Evolutionary conservation across 2,888 invertebrate genomes (phyloP), one percentile per base, ranked within the genome.

Genomic region (Platynereis dumerilii): DNA sequence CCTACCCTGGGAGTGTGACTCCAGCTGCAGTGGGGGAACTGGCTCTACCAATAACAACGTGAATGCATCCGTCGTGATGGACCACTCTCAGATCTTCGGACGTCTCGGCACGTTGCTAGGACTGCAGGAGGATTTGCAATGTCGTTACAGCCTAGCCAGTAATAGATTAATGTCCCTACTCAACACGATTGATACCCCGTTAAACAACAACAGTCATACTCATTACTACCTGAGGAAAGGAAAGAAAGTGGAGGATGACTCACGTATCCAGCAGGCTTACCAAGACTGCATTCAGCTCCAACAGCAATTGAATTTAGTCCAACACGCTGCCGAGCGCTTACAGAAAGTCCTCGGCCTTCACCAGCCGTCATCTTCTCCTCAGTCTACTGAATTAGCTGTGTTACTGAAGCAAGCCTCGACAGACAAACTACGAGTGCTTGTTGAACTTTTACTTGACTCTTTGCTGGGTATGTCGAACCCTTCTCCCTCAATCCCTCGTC

Each of bases 281-380:
- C 86, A 87, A 88, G 94, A 94, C 85, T 94, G 94, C 78, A 89
- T 93, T 75, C 91, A 91, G 74, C 88, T 94, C 58, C 96, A 96
- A 84, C 91, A 92, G 71, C 95, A 96, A 84, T 84, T 94, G 63
- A 96, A 95, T 83, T 89, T 92, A 0, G 91, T 94, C 45, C 78
- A 79, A 69, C 65, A 78, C 52, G 82, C 82, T 22, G 81, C 93
- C 83, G 87, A 88, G 67, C 88, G 92, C 64, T 86, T 95, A 34
- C 92, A 92, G 81, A 87, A 88, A 5, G 86, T 86, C 0, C 76
- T 86, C 0, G 86, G 70, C 22, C 68, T 76, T 26, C 48, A 58
- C 45, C 69, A 26, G 66, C 63, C n/a, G 15, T 54, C 48, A 22
- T 34, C 56, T 27, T 17, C 17, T 2, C 24, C 29, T 26, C 45